Conservation (phyloP, 2,113 vertebrate genomes). For the Aix galericulata region DNA sequence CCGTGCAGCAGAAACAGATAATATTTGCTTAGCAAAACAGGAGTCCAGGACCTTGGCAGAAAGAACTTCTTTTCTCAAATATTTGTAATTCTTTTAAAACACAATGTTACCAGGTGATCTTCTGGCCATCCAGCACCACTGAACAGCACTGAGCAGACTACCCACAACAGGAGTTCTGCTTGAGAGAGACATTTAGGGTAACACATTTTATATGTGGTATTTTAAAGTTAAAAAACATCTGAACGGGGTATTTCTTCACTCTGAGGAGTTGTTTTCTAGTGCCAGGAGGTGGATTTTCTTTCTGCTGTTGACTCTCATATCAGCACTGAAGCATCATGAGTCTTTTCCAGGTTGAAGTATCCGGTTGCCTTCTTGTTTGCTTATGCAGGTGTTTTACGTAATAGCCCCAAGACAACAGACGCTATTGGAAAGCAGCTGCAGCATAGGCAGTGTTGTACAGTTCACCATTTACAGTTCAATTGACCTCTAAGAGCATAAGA, state of each 20-base stretch:
- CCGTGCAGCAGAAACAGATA: slow-evolving; percentile 14
- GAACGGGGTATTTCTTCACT: background rate
- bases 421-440: background rate
- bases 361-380: slow-evolving; percentile 47
- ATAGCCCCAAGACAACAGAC: slow-evolving; percentile 1
- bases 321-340: background rate
- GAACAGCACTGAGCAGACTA: background rate
- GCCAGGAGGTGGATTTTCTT: background rate
- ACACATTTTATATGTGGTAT: background rate
- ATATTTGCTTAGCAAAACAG: slow-evolving; percentile 27
- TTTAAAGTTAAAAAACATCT: background rate
- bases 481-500: background rate
- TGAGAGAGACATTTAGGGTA: background rate
- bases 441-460: background rate
- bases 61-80: background rate
- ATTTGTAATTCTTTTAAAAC: background rate
- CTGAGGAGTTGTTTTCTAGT: background rate
- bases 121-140: background rate
- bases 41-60: slow-evolving; percentile 30
- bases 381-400: slow-evolving; percentile 45
- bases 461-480: background rate
- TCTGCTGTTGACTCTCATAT: background rate
- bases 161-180: background rate
- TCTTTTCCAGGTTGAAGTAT: slow-evolving; percentile 32
- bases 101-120: background rate